Evolutionary conservation across 2,888 invertebrate species (phyloP).

Genomic region (Oligia fasciuncula): DNA sequence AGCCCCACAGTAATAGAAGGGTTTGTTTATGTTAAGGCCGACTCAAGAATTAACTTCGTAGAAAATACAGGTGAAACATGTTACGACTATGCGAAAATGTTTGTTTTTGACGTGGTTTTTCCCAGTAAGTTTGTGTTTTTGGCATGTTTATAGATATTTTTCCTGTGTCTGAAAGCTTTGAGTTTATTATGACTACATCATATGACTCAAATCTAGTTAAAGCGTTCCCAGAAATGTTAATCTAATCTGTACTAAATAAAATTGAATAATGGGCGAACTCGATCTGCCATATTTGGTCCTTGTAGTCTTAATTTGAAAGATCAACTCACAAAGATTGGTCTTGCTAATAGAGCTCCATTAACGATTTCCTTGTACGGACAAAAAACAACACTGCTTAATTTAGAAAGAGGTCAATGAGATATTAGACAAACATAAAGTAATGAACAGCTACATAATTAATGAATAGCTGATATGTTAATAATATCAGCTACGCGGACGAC

Average conservation of each 20-base stretch:
- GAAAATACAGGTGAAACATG: slow-evolving; percentile 34
- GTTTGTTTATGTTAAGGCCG: slow-evolving; percentile 42
- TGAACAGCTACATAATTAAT: slow-evolving; percentile 1
- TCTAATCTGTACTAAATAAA: slow-evolving; percentile 4
- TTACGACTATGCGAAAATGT: slow-evolving; percentile 21
- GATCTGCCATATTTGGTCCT: slow-evolving; percentile 9
- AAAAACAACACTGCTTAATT: slow-evolving; percentile 20
- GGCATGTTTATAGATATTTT: slow-evolving; percentile 15
- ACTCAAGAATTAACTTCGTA: slow-evolving; percentile 2
- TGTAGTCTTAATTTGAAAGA: slow-evolving; percentile 7
- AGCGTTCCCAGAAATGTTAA: slow-evolving; percentile 18
- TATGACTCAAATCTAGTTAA: slow-evolving; percentile 9
- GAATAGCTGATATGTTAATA: too few relatives aligned
- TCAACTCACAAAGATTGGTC: slow-evolving; percentile 1
- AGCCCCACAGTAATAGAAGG: slow-evolving; percentile 39
- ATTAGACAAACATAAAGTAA: slow-evolving; percentile 27
- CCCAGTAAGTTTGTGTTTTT: slow-evolving; percentile 34
- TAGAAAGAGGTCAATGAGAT: slow-evolving; percentile 38
- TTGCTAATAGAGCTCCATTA: background rate
- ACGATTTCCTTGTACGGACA: slow-evolving; percentile 2
- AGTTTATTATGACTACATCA: slow-evolving; percentile 21
- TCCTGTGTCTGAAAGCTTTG: slow-evolving; percentile 18
- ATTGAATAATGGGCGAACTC: slow-evolving; percentile 23
- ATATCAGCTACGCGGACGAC: too few relatives aligned
- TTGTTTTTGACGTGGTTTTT: slow-evolving; percentile 37